These are phyloP conservation scores for Alectoris magna DNA, from an alignment of 2,797 vertebrate genomes.

Conservation along the genomic window DNA sequence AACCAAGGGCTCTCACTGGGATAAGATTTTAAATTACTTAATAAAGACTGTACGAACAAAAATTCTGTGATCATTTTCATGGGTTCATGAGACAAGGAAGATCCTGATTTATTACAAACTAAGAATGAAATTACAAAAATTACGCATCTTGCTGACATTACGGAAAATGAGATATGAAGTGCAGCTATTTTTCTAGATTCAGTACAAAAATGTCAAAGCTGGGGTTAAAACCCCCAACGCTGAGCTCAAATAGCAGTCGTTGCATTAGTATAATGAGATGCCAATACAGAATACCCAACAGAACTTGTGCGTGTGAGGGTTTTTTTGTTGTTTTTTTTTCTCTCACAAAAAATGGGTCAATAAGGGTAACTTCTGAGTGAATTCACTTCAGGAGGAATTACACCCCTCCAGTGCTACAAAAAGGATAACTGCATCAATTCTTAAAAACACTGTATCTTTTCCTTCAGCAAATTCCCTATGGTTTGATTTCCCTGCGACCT, in stretches of 20 bases:
- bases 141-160: constrained; percentile 21
- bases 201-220: background rate
- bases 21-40: constrained; percentile 41
- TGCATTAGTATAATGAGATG: background rate
- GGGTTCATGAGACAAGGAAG: background rate
- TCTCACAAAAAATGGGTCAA: background rate
- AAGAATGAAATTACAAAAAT: constrained; percentile 30
- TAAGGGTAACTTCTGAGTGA: background rate
- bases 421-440: background rate
- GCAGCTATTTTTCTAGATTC: background rate
- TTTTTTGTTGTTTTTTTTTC: background rate
- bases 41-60: constrained; percentile 16
- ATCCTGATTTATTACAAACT: constrained; percentile 4
- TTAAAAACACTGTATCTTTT: background rate
- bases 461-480: background rate
- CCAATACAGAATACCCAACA: background rate
- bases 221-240: background rate
- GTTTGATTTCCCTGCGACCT: background rate
- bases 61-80: background rate
- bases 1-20: background rate
- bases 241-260: background rate
- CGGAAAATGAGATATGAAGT: constrained; percentile 25
- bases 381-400: background rate
- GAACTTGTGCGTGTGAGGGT: background rate
- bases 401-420: background rate